Conservation (phyloP, 2,888 invertebrate genomes). For the Troides aeacus region DNA sequence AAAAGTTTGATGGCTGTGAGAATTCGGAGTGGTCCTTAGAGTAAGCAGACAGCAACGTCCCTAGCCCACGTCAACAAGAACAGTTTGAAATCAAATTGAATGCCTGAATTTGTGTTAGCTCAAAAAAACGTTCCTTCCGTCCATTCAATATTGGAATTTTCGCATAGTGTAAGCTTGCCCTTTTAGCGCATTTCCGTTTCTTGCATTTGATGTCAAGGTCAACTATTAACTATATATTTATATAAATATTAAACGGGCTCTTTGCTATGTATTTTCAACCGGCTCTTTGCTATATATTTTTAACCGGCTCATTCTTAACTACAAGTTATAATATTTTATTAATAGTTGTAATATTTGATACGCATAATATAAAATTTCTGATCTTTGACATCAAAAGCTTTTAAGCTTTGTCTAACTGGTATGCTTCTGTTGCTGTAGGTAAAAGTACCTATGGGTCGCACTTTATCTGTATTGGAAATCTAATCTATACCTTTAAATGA, state of each 20-base stretch:
- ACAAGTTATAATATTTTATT: slow-evolving; percentile 11
- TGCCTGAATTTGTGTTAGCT: slow-evolving; percentile 55
- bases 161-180: slow-evolving; percentile 64
- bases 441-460: background rate
- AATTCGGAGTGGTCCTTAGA: slow-evolving; percentile 34
- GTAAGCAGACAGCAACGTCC: slow-evolving; percentile 48
- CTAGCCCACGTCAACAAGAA: slow-evolving; percentile 13
- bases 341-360: background rate
- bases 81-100: slow-evolving; percentile 33
- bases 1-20: slow-evolving; percentile 51
- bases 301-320: slow-evolving; percentile 7
- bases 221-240: background rate
- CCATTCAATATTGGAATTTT: slow-evolving; percentile 65
- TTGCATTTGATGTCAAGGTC: slow-evolving; percentile 16
- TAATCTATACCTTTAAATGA: background rate
- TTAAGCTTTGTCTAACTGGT: background rate
- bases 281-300: slow-evolving; percentile 21
- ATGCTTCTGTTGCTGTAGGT: background rate
- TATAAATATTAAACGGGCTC: slow-evolving; percentile 1
- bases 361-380: background rate
- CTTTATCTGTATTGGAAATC: background rate
- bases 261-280: slow-evolving; percentile 13
- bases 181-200: slow-evolving; percentile 47
- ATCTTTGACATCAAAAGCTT: background rate
- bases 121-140: slow-evolving; percentile 72